These are phyloP conservation scores for Leptopilina syphax DNA, from an alignment of 2,888 invertebrate species.

Conservation along the genomic window DNA sequence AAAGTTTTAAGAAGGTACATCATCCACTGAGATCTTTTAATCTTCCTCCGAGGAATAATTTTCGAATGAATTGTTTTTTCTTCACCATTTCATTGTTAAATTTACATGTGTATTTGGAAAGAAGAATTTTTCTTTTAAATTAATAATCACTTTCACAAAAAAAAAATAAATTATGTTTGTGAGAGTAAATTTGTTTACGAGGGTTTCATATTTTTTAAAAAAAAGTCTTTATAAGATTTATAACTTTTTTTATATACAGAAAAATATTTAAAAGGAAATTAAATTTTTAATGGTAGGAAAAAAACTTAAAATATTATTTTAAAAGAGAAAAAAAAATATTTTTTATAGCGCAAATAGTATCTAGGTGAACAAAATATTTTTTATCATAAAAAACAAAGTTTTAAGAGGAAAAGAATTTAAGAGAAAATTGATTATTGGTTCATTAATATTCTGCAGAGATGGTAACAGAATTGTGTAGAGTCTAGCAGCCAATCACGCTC, in stretches of 20 bases:
- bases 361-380: not conserved
- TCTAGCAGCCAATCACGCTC: not conserved
- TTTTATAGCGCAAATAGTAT: too few species aligned
- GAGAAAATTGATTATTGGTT: not conserved
- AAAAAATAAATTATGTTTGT: too few species aligned
- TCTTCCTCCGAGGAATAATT: not conserved
- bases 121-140: too few species aligned
- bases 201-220: too few species aligned
- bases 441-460: constrained; percentile 34
- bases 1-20: constrained; percentile 10
- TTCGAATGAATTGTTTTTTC: not conserved
- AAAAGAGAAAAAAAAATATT: too few species aligned
- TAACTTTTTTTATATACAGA: too few species aligned
- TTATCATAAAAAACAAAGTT: not conserved
- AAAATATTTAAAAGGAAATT: too few species aligned
- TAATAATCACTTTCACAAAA: too few species aligned
- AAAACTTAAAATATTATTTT: too few species aligned
- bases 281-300: too few species aligned
- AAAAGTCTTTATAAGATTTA: too few species aligned
- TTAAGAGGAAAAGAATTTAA: not conserved
- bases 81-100: not conserved
- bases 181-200: not conserved
- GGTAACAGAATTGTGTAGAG: constrained; percentile 13
- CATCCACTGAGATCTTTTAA: constrained; percentile 14
- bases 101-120: not conserved